Conservation (phyloP, 2,113 vertebrate species). For the Chlorodrepanis virens region DNA sequence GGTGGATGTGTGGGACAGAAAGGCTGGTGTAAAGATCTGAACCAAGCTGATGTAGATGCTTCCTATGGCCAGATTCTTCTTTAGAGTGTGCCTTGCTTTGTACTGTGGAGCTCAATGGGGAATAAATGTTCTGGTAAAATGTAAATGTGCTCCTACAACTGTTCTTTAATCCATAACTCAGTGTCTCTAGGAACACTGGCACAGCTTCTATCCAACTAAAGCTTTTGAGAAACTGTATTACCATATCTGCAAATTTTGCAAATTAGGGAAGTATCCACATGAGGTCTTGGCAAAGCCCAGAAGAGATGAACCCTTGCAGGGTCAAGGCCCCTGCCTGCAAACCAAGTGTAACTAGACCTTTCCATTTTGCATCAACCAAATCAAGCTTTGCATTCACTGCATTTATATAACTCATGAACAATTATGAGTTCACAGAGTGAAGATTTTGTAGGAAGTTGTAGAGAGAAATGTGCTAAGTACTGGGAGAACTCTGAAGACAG, state of each 20-base stretch:
- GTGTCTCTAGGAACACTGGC: not conserved
- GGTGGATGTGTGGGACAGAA: not conserved
- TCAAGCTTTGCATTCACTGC: not conserved
- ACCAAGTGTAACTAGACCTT: not conserved
- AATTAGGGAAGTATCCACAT: not conserved
- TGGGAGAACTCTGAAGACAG: not conserved
- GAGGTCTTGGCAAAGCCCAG: not conserved
- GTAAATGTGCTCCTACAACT: not conserved
- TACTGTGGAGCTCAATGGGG: not conserved
- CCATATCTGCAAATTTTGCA: not conserved
- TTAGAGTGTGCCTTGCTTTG: not conserved
- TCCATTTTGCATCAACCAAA: not conserved
- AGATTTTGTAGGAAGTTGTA: not conserved
- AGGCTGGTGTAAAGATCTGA: not conserved
- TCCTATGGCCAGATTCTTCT: fast-evolving
- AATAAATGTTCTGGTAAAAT: not conserved
- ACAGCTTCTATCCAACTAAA: not conserved
- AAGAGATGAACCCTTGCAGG: not conserved
- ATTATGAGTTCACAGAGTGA: not conserved
- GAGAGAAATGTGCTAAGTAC: not conserved
- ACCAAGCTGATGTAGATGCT: not conserved
- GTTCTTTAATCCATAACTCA: not conserved
- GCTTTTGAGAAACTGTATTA: not conserved
- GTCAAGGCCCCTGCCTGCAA: not conserved
- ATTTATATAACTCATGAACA: not conserved